Percentiles rank a stretch among this genome's conserved stretches.
These are phyloP conservation scores for Sarcophaga rosellei DNA, from an alignment of 2,888 invertebrate genomes.

Conservation along the genomic window DNA sequence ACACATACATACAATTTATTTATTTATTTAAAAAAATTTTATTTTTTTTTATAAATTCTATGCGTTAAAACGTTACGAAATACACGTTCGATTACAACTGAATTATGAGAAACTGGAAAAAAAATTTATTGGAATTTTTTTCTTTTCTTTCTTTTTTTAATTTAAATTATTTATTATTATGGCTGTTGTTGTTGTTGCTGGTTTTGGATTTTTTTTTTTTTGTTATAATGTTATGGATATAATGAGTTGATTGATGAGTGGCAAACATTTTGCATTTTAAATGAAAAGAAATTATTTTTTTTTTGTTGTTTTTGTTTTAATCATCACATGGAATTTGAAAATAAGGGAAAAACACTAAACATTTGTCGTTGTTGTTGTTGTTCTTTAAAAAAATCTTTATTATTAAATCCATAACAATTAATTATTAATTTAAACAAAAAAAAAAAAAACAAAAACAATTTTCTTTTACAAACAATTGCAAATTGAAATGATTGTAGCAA, in stretches of 20 bases:
- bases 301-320: background rate
- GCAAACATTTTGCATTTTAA: slow-evolving; percentile 49
- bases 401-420: background rate
- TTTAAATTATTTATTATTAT: slow-evolving; percentile 24
- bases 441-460: background rate
- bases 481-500: background rate
- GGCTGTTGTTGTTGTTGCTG: background rate
- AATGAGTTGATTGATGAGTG: slow-evolving; percentile 56
- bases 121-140: slow-evolving; percentile 5
- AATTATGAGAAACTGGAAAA: slow-evolving; percentile 27
- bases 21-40: background rate
- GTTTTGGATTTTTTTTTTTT: background rate
- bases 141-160: background rate
- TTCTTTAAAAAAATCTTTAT: background rate
- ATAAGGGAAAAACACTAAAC: background rate
- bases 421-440: too few species aligned
- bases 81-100: slow-evolving; percentile 27
- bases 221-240: background rate
- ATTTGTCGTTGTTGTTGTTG: background rate
- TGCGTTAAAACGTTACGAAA: slow-evolving; percentile 14
- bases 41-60: background rate
- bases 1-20: background rate
- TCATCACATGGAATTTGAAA: background rate
- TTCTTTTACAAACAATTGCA: background rate
- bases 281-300: background rate